Conservation (phyloP, 2,888 invertebrate species). For the Platycheirus albimanus region DNA sequence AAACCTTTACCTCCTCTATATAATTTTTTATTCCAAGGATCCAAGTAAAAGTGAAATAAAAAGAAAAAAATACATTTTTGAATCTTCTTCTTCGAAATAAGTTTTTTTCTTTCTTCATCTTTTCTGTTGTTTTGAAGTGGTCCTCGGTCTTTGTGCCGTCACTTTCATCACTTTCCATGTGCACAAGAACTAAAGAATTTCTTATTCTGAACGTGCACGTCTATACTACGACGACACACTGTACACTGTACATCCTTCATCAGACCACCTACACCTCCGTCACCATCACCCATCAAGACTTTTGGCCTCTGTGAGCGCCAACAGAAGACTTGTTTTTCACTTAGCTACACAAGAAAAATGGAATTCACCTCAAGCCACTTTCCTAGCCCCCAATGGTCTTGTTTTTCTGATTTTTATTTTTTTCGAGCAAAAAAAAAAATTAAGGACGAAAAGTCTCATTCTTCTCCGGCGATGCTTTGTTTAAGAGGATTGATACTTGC, state of each 20-base stretch:
- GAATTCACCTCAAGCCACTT: conserved; percentile 61
- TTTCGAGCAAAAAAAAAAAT: conserved; percentile 1
- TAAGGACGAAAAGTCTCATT: conserved; percentile 10
- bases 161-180: conserved; percentile 56
- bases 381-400: conserved; percentile 22
- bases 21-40: background rate
- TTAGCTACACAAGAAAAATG: conserved; percentile 54
- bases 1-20: background rate
- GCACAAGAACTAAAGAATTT: conserved; percentile 44
- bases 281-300: background rate
- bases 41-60: background rate
- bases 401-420: conserved; percentile 12
- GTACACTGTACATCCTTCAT: conserved; percentile 38
- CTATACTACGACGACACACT: conserved; percentile 1
- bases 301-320: conserved; percentile 15
- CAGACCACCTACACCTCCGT: conserved; percentile 12
- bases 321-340: conserved; percentile 62
- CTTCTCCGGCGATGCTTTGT: conserved; percentile 9
- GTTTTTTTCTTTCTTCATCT: background rate
- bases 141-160: conserved; percentile 43
- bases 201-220: conserved; percentile 13
- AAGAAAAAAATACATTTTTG: conserved; percentile 4
- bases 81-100: conserved; percentile 1
- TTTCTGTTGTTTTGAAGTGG: conserved; percentile 52
- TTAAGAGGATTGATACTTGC: conserved; percentile 59